Percentiles rank a stretch among this genome's conserved stretches.
Conservation (phyloP, 2,113 vertebrate genomes). For the Hydrochoerus hydrochaeris region DNA sequence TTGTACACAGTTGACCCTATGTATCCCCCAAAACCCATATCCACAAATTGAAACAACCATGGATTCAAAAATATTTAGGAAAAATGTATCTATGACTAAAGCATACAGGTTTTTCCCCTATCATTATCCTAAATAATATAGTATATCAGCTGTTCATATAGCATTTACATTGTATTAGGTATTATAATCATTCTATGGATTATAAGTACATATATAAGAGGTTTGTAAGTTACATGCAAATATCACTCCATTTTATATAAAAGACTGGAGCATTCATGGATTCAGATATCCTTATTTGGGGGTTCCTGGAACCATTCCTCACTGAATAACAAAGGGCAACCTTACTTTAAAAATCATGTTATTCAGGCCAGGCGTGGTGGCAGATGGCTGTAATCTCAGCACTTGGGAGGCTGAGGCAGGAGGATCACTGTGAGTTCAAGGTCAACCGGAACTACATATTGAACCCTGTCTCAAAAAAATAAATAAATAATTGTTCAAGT, state of each 20-base stretch:
- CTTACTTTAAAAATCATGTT: not conserved
- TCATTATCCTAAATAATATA: not conserved
- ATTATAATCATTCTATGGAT: not conserved
- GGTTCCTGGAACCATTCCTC: not conserved
- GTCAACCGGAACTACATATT: no score
- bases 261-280: not conserved
- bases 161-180: not conserved
- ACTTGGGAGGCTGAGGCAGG: no score
- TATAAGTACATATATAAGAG: not conserved
- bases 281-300: not conserved
- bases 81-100: not conserved
- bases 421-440: no score
- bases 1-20: not conserved
- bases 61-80: not conserved
- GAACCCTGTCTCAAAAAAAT: no score
- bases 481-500: not conserved
- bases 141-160: not conserved
- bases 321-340: not conserved
- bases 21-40: not conserved
- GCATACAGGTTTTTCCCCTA: not conserved
- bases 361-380: not conserved
- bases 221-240: not conserved
- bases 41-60: not conserved
- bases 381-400: no score
- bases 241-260: not conserved